A percentile compares a stretch with the other conserved stretches of the same genome.
phyloP scores from a whole-genome alignment of 2,888 invertebrate species.

The Drosophila macrothrix region DNA sequence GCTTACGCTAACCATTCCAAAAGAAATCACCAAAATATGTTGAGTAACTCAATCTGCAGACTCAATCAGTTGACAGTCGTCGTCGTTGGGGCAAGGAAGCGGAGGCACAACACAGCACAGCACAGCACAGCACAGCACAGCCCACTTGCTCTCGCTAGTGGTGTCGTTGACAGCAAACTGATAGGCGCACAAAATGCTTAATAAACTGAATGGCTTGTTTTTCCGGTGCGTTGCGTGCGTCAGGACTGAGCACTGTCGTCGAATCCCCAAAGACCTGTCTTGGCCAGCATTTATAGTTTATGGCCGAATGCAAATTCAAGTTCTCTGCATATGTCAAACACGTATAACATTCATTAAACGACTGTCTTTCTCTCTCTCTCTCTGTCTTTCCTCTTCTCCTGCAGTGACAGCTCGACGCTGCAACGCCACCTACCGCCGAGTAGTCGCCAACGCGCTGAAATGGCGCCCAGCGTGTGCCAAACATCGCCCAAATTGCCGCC shows the following conservation, averaged over 20 bases:
- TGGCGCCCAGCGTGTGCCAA: constrained; percentile 86
- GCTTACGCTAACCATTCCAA: constrained; percentile 43
- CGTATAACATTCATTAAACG: constrained; percentile 53
- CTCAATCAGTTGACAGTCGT: constrained; percentile 49
- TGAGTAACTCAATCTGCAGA: constrained; percentile 58
- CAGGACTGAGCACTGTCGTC: neutral
- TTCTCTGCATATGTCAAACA: constrained; percentile 67
- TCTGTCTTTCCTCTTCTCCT: constrained; percentile 74
- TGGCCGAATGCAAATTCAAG: constrained; percentile 62
- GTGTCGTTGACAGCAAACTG: constrained; percentile 70
- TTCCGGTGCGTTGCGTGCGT: constrained; percentile 72
- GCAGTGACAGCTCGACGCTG: constrained; percentile 85
- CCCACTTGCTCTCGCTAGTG: constrained; percentile 33
- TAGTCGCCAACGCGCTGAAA: constrained; percentile 55
- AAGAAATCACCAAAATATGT: constrained; percentile 23
- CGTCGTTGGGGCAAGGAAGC: constrained; percentile 43
- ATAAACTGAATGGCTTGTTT: constrained; percentile 77
- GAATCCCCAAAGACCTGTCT: constrained; percentile 19
- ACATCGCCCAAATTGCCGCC: constrained; percentile 80
- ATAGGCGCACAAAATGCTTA: constrained; percentile 60
- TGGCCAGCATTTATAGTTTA: constrained; percentile 41
- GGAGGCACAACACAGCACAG: constrained; percentile 8
- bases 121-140: neutral
- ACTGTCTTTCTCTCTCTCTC: constrained; percentile 41
- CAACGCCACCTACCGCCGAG: constrained; percentile 54